Conservation (phyloP, 2,113 vertebrate species). For the Pituophis catenifer region DNA sequence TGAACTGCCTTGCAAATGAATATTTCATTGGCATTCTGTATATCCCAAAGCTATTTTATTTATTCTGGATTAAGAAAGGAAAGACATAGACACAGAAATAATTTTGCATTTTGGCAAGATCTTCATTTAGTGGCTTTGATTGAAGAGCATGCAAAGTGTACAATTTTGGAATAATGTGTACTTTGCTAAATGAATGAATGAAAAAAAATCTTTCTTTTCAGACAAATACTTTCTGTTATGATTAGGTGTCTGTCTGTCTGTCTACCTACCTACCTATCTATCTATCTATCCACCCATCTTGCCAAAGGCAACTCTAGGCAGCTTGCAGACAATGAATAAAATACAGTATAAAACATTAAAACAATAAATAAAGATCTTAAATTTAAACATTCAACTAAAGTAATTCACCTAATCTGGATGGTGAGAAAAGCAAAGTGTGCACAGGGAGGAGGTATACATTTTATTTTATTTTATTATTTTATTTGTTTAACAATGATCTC, state of each 20-base stretch:
- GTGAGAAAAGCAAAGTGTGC: too few relatives aligned
- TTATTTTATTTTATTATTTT: background rate
- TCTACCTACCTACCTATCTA: too few relatives aligned
- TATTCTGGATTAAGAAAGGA: background rate
- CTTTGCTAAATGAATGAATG: background rate
- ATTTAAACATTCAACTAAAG: too few relatives aligned
- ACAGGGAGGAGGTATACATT: too few relatives aligned
- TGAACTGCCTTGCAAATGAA: background rate
- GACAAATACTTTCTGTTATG: background rate
- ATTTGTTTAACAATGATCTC: background rate
- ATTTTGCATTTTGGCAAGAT: background rate
- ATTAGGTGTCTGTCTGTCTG: fast-evolving
- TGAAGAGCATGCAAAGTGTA: slow-evolving; percentile 1
- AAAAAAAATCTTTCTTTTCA: background rate
- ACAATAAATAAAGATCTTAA: too few relatives aligned
- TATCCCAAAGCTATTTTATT: background rate
- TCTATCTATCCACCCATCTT: too few relatives aligned
- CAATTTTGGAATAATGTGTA: background rate
- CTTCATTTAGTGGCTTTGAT: slow-evolving; percentile 16
- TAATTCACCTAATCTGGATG: too few relatives aligned
- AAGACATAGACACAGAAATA: background rate
- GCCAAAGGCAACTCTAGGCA: too few relatives aligned
- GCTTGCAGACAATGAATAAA: too few relatives aligned
- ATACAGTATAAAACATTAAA: too few relatives aligned
- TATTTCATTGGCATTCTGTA: background rate